A percentile compares a stretch with the other conserved stretches of the same genome.
Evolutionary conservation across 2,797 vertebrate species (phyloP).

Genomic region (Ceryle rudis): DNA sequence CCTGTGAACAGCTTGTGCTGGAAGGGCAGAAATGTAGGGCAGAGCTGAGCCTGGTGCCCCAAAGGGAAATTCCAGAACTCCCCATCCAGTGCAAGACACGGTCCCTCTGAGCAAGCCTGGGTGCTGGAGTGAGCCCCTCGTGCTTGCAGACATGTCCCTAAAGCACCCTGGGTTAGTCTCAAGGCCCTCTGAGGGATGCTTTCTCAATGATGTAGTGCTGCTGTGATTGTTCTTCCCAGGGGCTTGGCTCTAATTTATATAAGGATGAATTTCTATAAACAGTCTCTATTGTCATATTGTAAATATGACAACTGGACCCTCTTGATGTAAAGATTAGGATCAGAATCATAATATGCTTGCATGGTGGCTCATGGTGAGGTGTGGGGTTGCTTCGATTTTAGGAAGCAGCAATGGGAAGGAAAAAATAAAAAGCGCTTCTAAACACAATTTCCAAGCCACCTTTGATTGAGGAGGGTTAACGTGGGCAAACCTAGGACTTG

Average conservation of each 20-base stretch:
- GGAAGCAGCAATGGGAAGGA: neutral
- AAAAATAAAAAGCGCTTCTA: neutral
- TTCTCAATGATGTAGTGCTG: neutral
- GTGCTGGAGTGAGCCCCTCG: neutral
- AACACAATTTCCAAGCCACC: neutral
- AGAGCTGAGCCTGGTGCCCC: neutral
- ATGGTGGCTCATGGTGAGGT: rapidly evolving
- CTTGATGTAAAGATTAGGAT: neutral
- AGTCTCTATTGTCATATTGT: neutral
- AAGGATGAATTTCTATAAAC: neutral
- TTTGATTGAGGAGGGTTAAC: neutral
- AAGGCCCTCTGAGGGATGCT: neutral
- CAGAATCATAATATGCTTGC: neutral
- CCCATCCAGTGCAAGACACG: neutral
- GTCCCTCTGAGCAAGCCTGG: neutral
- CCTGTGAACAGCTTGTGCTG: neutral
- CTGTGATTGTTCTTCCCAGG: neutral
- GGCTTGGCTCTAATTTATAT: neutral
- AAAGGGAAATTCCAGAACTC: neutral
- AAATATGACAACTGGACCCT: neutral
- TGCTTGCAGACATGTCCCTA: rapidly evolving
- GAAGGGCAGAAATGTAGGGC: neutral
- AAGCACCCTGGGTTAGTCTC: neutral
- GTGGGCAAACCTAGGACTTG: neutral
- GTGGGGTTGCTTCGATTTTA: rapidly evolving